These are phyloP conservation scores for Physocephala rufipes DNA, from an alignment of 2,888 invertebrate genomes.

Conservation along the genomic window DNA sequence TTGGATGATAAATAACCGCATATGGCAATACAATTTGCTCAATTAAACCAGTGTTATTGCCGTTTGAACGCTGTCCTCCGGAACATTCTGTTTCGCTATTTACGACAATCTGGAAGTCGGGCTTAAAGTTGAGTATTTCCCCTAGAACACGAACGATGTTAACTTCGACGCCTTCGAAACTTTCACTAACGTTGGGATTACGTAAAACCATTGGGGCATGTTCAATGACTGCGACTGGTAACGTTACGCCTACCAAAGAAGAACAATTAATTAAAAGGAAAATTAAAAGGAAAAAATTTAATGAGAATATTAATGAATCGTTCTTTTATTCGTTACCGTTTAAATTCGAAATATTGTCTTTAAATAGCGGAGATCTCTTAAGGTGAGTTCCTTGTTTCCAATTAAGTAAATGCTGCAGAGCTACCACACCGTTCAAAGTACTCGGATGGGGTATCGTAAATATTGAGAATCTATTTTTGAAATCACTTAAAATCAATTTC, in stretches of 20 bases:
- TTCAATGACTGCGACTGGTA: constrained; percentile 54
- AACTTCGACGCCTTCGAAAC: constrained; percentile 58
- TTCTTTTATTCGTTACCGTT: constrained; percentile 48
- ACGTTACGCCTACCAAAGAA: constrained; percentile 51
- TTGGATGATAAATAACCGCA: neutral
- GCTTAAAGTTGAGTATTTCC: constrained; percentile 76
- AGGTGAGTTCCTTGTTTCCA: constrained; percentile 74
- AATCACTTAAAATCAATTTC: neutral
- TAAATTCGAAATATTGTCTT: constrained; percentile 61
- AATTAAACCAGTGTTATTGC: constrained; percentile 76
- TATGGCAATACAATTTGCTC: constrained; percentile 71
- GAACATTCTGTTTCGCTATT: constrained; percentile 73
- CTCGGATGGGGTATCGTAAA: constrained; percentile 80
- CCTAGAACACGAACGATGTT: constrained; percentile 70
- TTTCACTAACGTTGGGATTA: constrained; percentile 29
- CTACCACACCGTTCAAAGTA: constrained; percentile 68
- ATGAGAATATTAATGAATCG: neutral
- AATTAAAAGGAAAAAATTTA: neutral
- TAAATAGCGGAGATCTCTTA: constrained; percentile 55
- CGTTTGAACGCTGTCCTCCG: constrained; percentile 74
- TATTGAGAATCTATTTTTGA: constrained; percentile 74
- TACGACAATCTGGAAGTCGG: constrained; percentile 73
- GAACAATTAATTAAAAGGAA: neutral
- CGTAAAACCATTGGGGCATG: constrained; percentile 61
- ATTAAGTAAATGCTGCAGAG: constrained; percentile 72